These are phyloP conservation scores for Elymnias hypermnestra DNA, from an alignment of 1,140 invertebrate species.

Conservation along the genomic window DNA sequence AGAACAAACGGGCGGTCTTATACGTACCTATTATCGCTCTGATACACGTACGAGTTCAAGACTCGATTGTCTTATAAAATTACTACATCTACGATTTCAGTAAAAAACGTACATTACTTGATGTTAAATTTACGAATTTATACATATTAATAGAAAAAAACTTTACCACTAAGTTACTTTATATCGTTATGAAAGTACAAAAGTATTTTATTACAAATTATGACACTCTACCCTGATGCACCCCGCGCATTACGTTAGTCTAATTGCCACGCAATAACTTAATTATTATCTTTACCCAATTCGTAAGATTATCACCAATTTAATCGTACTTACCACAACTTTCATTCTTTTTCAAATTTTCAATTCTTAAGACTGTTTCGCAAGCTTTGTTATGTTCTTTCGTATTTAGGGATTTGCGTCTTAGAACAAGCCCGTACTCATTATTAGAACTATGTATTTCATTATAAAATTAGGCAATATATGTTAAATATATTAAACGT, in stretches of 20 bases:
- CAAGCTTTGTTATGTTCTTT: slow-evolving; percentile 7
- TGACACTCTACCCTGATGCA: slow-evolving; percentile 77
- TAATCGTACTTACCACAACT: slow-evolving; percentile 39
- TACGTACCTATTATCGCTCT: slow-evolving; percentile 70
- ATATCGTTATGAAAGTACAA: slow-evolving; percentile 72
- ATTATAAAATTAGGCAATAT: too few species aligned
- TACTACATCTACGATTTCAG: slow-evolving; percentile 69
- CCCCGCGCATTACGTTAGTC: slow-evolving; percentile 69
- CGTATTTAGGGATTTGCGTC: not conserved
- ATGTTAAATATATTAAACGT: too few species aligned
- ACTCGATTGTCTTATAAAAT: slow-evolving; percentile 67
- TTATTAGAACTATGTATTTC: too few species aligned
- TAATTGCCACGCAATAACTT: slow-evolving; percentile 73
- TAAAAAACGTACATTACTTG: slow-evolving; percentile 71
- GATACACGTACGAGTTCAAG: slow-evolving; percentile 63
- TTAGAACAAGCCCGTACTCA: slow-evolving; percentile 11
- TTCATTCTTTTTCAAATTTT: slow-evolving; percentile 6
- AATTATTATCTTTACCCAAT: slow-evolving; percentile 74
- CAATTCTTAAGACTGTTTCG: slow-evolving; percentile 8
- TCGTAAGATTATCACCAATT: slow-evolving; percentile 71
- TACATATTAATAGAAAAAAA: slow-evolving; percentile 67
- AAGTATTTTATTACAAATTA: slow-evolving; percentile 69
- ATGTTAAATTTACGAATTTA: slow-evolving; percentile 64
- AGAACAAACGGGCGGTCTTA: slow-evolving; percentile 41
- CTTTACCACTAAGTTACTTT: slow-evolving; percentile 65